Conservation (phyloP, 2,113 vertebrate genomes). For the Ageneiosus marmoratus region DNA sequence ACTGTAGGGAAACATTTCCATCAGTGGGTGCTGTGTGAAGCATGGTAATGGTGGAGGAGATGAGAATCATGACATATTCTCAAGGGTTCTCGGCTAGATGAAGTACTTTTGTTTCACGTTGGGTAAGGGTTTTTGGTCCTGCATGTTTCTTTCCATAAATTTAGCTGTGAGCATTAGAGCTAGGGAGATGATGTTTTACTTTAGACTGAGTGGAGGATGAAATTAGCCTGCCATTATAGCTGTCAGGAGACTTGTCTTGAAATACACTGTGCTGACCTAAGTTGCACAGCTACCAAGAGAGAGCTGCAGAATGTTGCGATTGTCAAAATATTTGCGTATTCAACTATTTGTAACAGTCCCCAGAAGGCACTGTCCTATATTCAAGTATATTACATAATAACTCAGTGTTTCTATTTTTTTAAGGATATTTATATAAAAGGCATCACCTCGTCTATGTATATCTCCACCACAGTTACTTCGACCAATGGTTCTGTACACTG, state of each 20-base stretch:
- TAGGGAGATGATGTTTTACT: slow-evolving; percentile 36
- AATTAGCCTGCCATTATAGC: slow-evolving; percentile 31
- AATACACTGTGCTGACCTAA: slow-evolving; percentile 32
- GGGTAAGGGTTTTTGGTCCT: slow-evolving; percentile 13
- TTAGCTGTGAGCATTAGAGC: slow-evolving; percentile 32
- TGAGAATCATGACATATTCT: slow-evolving; percentile 31
- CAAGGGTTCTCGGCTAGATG: slow-evolving; percentile 17
- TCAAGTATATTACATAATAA: slow-evolving; percentile 16
- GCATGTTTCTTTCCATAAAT: slow-evolving; percentile 25
- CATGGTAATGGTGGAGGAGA: slow-evolving; percentile 31
- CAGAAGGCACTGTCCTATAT: slow-evolving; percentile 25
- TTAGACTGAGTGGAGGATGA: slow-evolving; percentile 35
- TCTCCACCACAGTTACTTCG: neutral
- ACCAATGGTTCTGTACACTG: neutral
- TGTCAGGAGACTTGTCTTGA: slow-evolving; percentile 25
- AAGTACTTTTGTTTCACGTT: slow-evolving; percentile 31
- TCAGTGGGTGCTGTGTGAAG: neutral
- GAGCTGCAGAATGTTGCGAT: slow-evolving; percentile 23
- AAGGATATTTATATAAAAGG: neutral
- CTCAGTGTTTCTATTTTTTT: neutral
- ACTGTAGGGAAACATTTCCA: neutral
- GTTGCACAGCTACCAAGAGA: slow-evolving; percentile 22
- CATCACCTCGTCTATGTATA: neutral
- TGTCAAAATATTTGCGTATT: slow-evolving; percentile 28
- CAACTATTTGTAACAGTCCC: slow-evolving; percentile 9